Evolutionary conservation across 2,113 vertebrate species (phyloP).

Genomic region (Sinocyclocheilus rhinocerous): DNA sequence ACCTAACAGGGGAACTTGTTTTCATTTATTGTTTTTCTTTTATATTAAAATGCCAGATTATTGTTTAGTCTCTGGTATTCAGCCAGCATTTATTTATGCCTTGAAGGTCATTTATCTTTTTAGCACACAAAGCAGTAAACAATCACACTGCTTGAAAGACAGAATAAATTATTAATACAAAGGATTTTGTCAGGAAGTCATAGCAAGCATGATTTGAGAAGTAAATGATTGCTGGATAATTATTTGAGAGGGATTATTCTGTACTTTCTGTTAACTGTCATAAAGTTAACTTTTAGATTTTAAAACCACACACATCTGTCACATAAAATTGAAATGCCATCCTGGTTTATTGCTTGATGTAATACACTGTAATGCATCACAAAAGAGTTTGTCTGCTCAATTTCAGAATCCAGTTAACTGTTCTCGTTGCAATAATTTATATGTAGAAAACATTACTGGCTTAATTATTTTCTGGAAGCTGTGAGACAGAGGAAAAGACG

Average conservation of each 20-base stretch:
- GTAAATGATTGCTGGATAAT: conserved; percentile 19
- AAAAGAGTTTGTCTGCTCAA: conserved; percentile 16
- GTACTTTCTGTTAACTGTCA: not conserved
- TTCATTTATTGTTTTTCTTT: conserved; percentile 11
- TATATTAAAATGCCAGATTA: conserved; percentile 26
- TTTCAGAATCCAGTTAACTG: conserved; percentile 41
- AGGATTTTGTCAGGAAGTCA: conserved; percentile 22
- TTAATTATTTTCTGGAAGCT: conserved; percentile 50
- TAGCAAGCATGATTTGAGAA: conserved; percentile 40
- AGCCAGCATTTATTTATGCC: conserved; percentile 24
- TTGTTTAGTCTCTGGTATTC: conserved; percentile 15
- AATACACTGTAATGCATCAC: conserved; percentile 3
- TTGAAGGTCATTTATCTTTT: conserved; percentile 49
- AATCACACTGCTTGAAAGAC: conserved; percentile 6
- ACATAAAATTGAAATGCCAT: not conserved
- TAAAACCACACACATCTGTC: not conserved
- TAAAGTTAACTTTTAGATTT: conserved; percentile 13
- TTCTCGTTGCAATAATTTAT: conserved; percentile 38
- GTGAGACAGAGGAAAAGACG: conserved; percentile 31
- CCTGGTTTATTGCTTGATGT: not conserved
- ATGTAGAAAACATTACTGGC: conserved; percentile 25
- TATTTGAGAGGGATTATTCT: conserved; percentile 3
- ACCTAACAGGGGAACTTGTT: not conserved
- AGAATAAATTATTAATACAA: conserved; percentile 42
- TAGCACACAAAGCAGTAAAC: conserved; percentile 50